phyloP scores from a whole-genome alignment of 1,140 invertebrate species.

The Anoplophora glabripennis region DNA sequence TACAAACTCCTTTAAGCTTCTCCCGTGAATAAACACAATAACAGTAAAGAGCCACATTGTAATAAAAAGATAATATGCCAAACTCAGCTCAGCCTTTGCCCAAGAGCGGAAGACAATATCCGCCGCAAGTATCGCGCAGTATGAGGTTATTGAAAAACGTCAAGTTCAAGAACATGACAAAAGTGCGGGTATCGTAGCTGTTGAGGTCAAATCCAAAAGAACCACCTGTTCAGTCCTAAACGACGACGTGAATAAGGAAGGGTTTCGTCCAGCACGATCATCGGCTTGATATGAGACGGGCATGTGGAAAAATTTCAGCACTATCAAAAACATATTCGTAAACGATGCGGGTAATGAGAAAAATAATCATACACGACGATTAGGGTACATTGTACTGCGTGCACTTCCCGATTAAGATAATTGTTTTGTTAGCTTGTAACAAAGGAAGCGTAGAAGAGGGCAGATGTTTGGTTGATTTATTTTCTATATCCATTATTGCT shows the following conservation, averaged over 20 bases:
- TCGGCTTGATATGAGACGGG: not conserved
- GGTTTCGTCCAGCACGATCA: not conserved
- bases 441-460: slow-evolving; percentile 8
- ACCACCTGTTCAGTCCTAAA: slow-evolving; percentile 9
- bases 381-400: slow-evolving; percentile 19
- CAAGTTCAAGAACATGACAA: slow-evolving; percentile 22
- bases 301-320: slow-evolving; percentile 20
- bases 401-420: slow-evolving; percentile 10
- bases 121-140: slow-evolving; percentile 5
- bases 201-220: not conserved
- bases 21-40: too few relatives aligned
- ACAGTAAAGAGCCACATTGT: too few relatives aligned
- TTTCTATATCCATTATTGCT: too few relatives aligned
- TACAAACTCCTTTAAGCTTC: too few relatives aligned
- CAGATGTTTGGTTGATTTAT: slow-evolving; percentile 2
- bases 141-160: slow-evolving; percentile 13
- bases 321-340: slow-evolving; percentile 20
- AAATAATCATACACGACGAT: slow-evolving; percentile 22
- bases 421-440: slow-evolving; percentile 16
- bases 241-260: slow-evolving; percentile 5
- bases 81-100: too few relatives aligned
- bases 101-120: not conserved
- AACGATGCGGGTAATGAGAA: slow-evolving; percentile 25
- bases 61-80: too few relatives aligned
- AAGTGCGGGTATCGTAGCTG: slow-evolving; percentile 13